These are phyloP conservation scores for Gnathonemus longibarbis DNA, from an alignment of 2,113 vertebrate species.

Conservation along the genomic window DNA sequence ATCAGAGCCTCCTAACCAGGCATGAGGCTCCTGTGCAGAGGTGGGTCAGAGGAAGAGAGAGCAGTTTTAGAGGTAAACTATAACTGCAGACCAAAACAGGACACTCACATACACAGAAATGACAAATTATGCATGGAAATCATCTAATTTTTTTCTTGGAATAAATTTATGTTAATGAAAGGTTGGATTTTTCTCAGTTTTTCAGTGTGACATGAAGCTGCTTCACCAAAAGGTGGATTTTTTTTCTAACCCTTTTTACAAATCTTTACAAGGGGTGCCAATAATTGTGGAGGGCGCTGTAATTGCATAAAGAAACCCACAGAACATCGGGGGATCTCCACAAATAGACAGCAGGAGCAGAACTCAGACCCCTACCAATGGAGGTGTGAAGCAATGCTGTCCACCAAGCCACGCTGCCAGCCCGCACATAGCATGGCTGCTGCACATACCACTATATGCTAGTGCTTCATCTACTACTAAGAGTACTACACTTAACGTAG, in stretches of 20 bases:
- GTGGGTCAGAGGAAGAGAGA: background rate
- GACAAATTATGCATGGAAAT: background rate
- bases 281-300: background rate
- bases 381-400: background rate
- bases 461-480: background rate
- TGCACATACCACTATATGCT: background rate
- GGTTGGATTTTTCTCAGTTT: no score
- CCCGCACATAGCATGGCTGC: background rate
- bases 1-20: background rate
- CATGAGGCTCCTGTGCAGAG: background rate
- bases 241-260: no score
- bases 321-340: background rate
- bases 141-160: background rate
- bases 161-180: no score
- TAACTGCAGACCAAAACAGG: background rate
- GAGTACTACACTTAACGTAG: background rate
- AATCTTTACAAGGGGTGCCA: no score
- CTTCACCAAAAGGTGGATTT: no score
- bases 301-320: background rate
- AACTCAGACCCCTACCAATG: background rate
- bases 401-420: background rate
- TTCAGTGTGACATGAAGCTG: no score
- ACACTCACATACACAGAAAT: background rate
- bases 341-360: background rate
- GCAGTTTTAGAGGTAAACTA: background rate